Evolutionary conservation across 2,888 invertebrate genomes (phyloP), one percentile per base, ranked within the genome.

Genomic region (Salpingus planirostris): DNA sequence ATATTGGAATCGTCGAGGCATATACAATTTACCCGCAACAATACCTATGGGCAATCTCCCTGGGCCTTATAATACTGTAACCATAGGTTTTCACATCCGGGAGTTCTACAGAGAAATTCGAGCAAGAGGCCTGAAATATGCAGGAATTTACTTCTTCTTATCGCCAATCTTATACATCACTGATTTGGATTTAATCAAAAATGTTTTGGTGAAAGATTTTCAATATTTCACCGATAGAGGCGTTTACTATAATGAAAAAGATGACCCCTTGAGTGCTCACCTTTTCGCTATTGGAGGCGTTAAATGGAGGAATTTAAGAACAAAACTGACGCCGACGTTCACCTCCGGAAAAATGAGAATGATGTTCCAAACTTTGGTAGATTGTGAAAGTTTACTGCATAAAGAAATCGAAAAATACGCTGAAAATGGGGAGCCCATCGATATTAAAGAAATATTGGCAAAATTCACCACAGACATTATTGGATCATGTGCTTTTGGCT

Each of bases 401-500:
- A 40, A 47, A 2, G 46, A 49, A 14, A 32, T 62, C 15, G 33
- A 47, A 4, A 23, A 48, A 14, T 21, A 33, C 15, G 27, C 36
- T 2, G 38, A 30, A 30, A 52, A 28, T 32, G 49, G 21, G 3
- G 29, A 46, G 5, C 50, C 57, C 0, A 38, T 64, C 1, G 70
- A 72, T 27, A 49, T 68, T 1, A 65, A 65, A 45, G 65, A 66
- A 21, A 32, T 65, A 4, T 52, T 63, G 13, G 62, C 64, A 0
- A 58, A 65, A 2, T 71, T 59, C 38, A 68, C 69, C 2, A 66
- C 66, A 5, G 70, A 72, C 44, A 66, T 71, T 0, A 69, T 71
- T 21, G 31, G 36, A 0, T 68, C 68, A 15, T 69, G 71, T 31
- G 74, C 72, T 8, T 76, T 76, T 47, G 76, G 76, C 11, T 61